phyloP scores from a whole-genome alignment of 1,140 invertebrate species.

The Pygmarrhopalites habei region DNA sequence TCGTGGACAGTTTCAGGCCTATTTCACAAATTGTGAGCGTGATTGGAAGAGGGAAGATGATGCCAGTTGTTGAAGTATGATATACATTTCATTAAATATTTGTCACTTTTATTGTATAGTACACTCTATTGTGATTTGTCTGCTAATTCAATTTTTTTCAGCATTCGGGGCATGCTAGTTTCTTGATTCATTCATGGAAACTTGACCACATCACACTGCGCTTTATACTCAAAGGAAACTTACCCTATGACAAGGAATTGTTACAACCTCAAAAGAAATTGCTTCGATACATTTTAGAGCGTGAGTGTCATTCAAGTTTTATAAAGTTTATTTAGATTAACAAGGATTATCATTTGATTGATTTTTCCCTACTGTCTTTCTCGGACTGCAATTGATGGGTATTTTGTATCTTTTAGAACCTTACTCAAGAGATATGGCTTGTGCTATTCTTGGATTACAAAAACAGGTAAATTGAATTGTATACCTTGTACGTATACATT shows the following conservation, averaged over 20 bases:
- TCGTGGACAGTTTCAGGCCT: constrained; percentile 83
- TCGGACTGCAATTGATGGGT: too few relatives aligned
- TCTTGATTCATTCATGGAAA: constrained; percentile 84
- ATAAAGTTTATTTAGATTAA: too few relatives aligned
- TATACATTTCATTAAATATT: too few relatives aligned
- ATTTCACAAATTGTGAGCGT: constrained; percentile 93
- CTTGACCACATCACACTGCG: constrained; percentile 77
- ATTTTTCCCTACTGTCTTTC: too few relatives aligned
- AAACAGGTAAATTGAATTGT: constrained; percentile 78
- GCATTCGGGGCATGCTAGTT: constrained; percentile 79
- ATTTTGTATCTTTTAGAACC: too few relatives aligned
- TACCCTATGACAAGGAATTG: constrained; percentile 86
- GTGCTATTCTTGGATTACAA: constrained; percentile 84
- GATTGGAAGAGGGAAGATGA: constrained; percentile 77
- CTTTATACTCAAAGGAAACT: constrained; percentile 80
- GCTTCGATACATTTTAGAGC: constrained; percentile 82
- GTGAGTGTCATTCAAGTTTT: too few relatives aligned
- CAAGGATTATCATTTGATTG: too few relatives aligned
- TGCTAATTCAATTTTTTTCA: too few relatives aligned
- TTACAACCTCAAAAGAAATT: constrained; percentile 79
- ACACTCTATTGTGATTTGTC: too few relatives aligned
- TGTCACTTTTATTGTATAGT: too few relatives aligned
- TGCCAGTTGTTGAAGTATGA: constrained; percentile 94
- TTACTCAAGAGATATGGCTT: constrained; percentile 93
- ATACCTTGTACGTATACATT: constrained; percentile 1